Evolutionary conservation across 2,113 vertebrate species (phyloP).

Genomic region (Cynocephalus volans): DNA sequence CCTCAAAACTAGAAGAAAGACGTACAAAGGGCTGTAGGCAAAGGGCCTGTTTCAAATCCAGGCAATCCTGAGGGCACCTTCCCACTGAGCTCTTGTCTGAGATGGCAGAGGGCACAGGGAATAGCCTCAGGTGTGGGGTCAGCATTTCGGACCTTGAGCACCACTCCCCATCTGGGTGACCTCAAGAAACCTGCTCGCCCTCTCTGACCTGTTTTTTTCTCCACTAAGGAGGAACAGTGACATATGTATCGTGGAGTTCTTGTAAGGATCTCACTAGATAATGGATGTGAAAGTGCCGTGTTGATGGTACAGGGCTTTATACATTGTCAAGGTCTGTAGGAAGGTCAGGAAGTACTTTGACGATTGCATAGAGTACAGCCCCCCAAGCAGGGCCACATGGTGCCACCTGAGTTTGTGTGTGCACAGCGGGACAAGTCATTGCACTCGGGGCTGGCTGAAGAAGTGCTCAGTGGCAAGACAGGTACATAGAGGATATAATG

Average conservation of each 20-base stretch:
- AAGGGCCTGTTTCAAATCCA: not conserved
- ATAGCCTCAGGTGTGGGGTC: accelerated
- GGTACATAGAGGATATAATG: accelerated
- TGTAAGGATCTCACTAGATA: accelerated
- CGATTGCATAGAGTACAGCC: not conserved
- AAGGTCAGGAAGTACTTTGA: not conserved
- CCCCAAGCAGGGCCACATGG: accelerated
- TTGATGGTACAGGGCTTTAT: accelerated
- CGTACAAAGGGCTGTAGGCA: accelerated
- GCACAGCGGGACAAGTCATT: accelerated
- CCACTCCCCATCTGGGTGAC: not conserved
- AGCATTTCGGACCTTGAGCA: accelerated
- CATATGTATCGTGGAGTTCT: accelerated
- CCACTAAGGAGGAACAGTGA: not conserved
- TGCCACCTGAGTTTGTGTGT: accelerated
- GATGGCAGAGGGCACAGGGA: not conserved
- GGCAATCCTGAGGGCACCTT: not conserved
- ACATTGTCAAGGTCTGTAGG: accelerated
- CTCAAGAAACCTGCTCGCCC: not conserved
- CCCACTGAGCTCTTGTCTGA: accelerated
- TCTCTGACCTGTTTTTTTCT: not conserved
- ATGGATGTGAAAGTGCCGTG: accelerated
- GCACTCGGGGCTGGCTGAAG: not conserved
- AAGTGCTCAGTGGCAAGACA: not conserved
- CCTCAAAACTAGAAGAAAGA: not conserved